Base-by-base conservation (phyloP, 2,113 vertebrate genomes). In the Brachirus orientalis region DNA sequence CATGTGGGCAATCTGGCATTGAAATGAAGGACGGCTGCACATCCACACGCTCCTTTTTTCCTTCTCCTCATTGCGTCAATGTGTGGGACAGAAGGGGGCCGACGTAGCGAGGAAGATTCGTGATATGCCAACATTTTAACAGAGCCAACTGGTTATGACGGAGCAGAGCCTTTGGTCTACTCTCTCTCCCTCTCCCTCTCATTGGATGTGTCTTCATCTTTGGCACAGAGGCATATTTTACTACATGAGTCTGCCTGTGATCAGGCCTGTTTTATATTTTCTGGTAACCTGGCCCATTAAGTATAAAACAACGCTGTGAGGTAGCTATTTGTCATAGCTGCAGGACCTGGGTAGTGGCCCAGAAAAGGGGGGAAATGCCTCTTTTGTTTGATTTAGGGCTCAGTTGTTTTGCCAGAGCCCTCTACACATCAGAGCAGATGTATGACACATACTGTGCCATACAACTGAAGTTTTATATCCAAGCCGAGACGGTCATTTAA, bases 41-140 rank as follows among this genome's bases (percentile, higher is more conserved):
- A 35, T 71, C 46, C 57, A 63, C 69, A 11, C 8, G 38, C 47
- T 22, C 37, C 41, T 59, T 59, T 36, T 7, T 13, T 2, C 16
- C 4, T 9, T n/a, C 20, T 56, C 51, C 43, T 53, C 41, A 68
- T 80, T 71, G 72, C 50, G 10, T 73, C 72, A 83, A 67, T 1
- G 52, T 83, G 77, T 82, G 82, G 77, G 86, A 75, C 82, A 82
- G 68, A 76, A 75, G 67, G 72, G 61, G 67, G 68, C 69, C 16
- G 72, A 74, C 48, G 75, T 69, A 71, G 63, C 13, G 43, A 60
- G 64, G 72, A 81, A 41, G 57, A 80, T 78, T 91, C 52, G 66
- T 88, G 79, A 90, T 89, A 86, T 87, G 64, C 76, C 71, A 83
- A 74, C 62, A 72, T 63, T 63, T 72, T 41, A 68, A 35, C 61